phyloP scores from a whole-genome alignment of 2,113 vertebrate species.

The Calypte anna region DNA sequence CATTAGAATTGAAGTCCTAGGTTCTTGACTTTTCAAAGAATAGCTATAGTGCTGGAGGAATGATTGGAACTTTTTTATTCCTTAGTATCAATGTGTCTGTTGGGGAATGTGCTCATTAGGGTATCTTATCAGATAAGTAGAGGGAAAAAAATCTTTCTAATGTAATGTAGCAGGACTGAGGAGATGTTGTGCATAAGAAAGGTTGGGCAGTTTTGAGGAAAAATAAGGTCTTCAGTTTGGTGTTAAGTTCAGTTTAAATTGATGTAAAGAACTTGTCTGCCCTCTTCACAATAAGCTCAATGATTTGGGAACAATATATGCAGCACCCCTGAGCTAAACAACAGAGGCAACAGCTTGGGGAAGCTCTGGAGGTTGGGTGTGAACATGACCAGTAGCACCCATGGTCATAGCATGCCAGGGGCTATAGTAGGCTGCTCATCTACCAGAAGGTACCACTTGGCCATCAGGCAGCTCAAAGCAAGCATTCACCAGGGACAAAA shows the following conservation, averaged over 20 bases:
- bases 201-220: background rate
- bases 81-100: background rate
- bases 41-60: background rate
- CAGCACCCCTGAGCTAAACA: background rate
- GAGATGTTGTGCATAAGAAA: background rate
- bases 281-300: background rate
- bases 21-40: background rate
- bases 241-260: background rate
- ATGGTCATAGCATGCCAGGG: rapidly evolving
- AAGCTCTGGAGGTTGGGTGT: background rate
- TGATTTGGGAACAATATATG: background rate
- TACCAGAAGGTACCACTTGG: background rate
- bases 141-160: background rate
- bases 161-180: background rate
- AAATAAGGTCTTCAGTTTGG: background rate
- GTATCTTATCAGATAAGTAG: background rate
- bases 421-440: background rate
- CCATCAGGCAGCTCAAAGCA: background rate
- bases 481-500: background rate
- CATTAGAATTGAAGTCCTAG: background rate
- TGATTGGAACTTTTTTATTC: background rate
- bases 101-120: background rate
- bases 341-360: background rate
- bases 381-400: background rate
- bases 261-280: background rate